These are phyloP conservation scores for Tolypeutes matacus DNA, from an alignment of 2,797 vertebrate species.

Conservation along the genomic window DNA sequence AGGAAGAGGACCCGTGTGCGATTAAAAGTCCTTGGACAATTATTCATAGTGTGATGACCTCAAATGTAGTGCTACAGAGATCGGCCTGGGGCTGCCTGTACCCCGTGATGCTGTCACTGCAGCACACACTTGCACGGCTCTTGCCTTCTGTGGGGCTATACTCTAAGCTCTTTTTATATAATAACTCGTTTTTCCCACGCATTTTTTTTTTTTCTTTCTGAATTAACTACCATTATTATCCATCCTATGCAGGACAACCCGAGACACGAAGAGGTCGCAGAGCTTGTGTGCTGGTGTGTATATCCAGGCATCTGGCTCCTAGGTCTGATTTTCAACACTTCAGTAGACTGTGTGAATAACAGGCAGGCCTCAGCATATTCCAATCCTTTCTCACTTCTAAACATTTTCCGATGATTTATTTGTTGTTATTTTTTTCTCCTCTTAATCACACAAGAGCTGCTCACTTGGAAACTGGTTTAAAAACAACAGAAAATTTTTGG, in stretches of 20 bases:
- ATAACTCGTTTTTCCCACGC: accelerated
- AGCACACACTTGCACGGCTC: accelerated
- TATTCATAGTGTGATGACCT: background rate
- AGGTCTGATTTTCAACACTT: background rate
- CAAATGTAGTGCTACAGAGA: no score
- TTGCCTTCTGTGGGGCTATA: accelerated
- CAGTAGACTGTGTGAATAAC: no score
- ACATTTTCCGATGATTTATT: background rate
- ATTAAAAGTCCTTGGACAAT: background rate
- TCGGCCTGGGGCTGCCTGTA: accelerated
- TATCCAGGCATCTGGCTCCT: accelerated
- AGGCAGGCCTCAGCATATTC: no score
- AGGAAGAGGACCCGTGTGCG: accelerated
- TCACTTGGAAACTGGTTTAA: slow-evolving; percentile 71
- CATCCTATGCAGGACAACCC: background rate
- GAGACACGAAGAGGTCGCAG: accelerated
- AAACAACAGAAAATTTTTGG: slow-evolving; percentile 62
- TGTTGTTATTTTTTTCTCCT: slow-evolving; percentile 45
- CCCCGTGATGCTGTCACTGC: accelerated
- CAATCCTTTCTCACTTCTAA: background rate
- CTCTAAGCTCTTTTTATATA: background rate
- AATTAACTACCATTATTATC: background rate
- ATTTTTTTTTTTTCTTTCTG: background rate
- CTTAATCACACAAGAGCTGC: slow-evolving; percentile 59
- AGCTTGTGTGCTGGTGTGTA: accelerated